Evolutionary conservation across 2,797 vertebrate genomes (phyloP).

Genomic region (Ibycter americanus): DNA sequence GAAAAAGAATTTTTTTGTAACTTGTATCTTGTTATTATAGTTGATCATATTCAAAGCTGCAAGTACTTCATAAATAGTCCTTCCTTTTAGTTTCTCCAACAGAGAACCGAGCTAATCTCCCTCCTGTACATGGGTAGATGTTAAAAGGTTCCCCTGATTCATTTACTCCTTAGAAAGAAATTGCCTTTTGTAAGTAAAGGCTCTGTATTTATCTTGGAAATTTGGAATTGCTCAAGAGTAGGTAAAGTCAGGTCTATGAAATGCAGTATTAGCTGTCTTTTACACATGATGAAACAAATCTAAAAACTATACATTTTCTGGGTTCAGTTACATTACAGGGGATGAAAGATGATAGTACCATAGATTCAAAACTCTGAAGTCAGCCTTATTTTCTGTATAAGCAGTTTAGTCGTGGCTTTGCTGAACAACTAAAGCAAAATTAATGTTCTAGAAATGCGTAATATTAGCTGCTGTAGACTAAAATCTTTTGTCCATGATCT

Average conservation of each 20-base stretch:
- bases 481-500: accelerated
- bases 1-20: conserved; percentile 74
- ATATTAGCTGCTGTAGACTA: background rate
- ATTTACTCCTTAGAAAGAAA: conserved; percentile 56
- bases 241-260: background rate
- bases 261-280: background rate
- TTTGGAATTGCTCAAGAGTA: background rate
- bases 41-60: conserved; percentile 74
- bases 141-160: conserved; percentile 45
- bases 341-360: background rate
- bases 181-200: conserved; percentile 27
- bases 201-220: conserved; percentile 4
- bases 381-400: background rate
- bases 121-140: background rate
- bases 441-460: background rate
- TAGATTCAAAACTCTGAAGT: background rate
- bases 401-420: background rate
- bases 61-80: conserved; percentile 67
- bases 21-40: conserved; percentile 75
- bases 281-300: background rate
- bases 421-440: background rate
- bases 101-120: conserved; percentile 50
- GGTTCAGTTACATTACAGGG: background rate
- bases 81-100: conserved; percentile 62
- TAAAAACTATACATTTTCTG: background rate